Conservation (phyloP, 92 coral and sea anemone genomes). For the Isaurus tuberculatus region DNA sequence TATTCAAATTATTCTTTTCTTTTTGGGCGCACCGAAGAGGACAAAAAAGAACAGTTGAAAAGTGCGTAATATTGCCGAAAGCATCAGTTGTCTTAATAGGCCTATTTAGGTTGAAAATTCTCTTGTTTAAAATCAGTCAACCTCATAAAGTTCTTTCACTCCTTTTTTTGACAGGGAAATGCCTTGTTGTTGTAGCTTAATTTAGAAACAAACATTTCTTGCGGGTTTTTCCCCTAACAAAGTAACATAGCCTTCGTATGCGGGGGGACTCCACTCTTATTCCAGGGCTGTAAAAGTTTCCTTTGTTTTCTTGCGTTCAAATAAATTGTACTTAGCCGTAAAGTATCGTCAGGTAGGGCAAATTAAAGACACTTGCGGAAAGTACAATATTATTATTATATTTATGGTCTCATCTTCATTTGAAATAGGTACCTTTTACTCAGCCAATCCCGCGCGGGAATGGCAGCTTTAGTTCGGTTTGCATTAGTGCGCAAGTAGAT, state of each 20-base stretch:
- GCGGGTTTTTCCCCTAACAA: constrained; percentile 30
- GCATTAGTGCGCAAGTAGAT: too few species aligned
- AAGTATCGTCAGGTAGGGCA: too few species aligned
- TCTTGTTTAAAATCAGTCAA: neutral
- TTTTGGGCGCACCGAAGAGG: neutral
- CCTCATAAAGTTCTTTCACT: neutral
- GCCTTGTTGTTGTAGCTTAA: neutral
- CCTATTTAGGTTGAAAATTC: neutral
- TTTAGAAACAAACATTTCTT: constrained; percentile 1
- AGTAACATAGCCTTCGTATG: neutral
- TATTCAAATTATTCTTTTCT: too few species aligned
- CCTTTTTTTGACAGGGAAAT: neutral
- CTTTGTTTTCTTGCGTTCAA: too few species aligned
- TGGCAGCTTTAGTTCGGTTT: too few species aligned
- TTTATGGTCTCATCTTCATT: too few species aligned
- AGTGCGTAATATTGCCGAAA: neutral
- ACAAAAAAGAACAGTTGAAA: neutral
- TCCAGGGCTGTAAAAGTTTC: neutral
- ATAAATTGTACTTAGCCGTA: too few species aligned
- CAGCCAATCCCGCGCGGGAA: too few species aligned
- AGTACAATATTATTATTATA: too few species aligned
- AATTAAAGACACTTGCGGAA: too few species aligned
- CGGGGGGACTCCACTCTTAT: neutral
- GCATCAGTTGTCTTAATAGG: neutral
- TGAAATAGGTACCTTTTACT: too few species aligned